These are phyloP conservation scores for Turnix velox DNA, from an alignment of 2,113 vertebrate species.

Conservation along the genomic window DNA sequence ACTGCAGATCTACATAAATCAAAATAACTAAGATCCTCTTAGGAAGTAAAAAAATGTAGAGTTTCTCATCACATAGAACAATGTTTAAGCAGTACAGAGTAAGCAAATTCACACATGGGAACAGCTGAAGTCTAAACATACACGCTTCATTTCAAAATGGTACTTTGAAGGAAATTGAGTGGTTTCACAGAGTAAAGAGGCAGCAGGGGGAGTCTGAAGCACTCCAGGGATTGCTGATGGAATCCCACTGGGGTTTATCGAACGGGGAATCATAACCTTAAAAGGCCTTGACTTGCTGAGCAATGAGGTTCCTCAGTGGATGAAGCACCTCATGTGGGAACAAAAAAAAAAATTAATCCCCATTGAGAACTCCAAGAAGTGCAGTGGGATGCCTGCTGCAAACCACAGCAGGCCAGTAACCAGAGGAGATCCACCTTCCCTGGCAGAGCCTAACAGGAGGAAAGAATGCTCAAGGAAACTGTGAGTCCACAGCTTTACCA, in stretches of 20 bases:
- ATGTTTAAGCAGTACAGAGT: slow-evolving; percentile 53
- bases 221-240: slow-evolving; percentile 49
- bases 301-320: slow-evolving; percentile 18
- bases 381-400: not conserved
- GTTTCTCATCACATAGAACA: slow-evolving; percentile 34
- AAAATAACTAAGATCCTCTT: slow-evolving; percentile 25
- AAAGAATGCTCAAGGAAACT: not conserved
- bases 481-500: not conserved
- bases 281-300: slow-evolving; percentile 49
- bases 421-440: not conserved
- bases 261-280: slow-evolving; percentile 19
- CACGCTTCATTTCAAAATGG: slow-evolving; percentile 35
- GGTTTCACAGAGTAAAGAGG: slow-evolving; percentile 46
- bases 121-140: slow-evolving; percentile 29
- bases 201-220: slow-evolving; percentile 13
- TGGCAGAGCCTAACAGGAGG: not conserved
- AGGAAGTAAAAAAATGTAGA: slow-evolving; percentile 15
- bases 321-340: not conserved
- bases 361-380: not conserved
- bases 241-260: slow-evolving; percentile 52
- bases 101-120: slow-evolving; percentile 48
- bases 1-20: slow-evolving; percentile 52
- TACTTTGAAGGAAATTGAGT: slow-evolving; percentile 48
- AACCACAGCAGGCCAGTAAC: not conserved
- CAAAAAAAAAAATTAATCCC: not conserved